phyloP scores from a whole-genome alignment of 2,888 invertebrate species.

The Tolmerus cingulatus region DNA sequence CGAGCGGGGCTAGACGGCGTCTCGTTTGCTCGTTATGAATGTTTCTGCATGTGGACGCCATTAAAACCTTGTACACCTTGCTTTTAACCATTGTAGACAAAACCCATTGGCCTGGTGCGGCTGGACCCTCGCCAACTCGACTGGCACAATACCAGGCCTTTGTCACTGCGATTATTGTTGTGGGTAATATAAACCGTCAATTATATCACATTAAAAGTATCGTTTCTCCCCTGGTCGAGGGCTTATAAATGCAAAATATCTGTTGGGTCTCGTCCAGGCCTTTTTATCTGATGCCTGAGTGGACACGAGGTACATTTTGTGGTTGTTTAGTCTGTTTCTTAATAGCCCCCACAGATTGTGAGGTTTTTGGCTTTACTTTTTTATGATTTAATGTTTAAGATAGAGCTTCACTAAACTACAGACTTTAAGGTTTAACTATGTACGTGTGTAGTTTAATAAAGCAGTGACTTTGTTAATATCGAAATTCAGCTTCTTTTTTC shows the following conservation, averaged over 20 bases:
- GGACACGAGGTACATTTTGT: neutral
- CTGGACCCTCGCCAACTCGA: neutral
- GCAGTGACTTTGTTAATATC: neutral
- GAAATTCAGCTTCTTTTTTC: too few species aligned
- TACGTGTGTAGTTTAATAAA: neutral
- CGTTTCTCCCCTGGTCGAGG: neutral
- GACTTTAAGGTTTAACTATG: neutral
- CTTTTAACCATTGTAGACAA: constrained; percentile 21
- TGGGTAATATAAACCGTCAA: constrained; percentile 37
- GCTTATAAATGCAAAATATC: constrained; percentile 24
- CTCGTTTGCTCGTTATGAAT: constrained; percentile 19
- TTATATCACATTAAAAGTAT: constrained; percentile 29
- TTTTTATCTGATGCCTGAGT: neutral
- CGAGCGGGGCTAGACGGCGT: constrained; percentile 8
- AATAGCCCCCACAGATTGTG: neutral
- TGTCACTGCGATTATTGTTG: constrained; percentile 26
- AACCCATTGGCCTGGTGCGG: neutral
- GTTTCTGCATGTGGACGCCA: neutral
- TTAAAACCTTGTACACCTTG: constrained; percentile 22
- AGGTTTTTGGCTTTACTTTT: neutral
- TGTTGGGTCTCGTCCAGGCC: neutral
- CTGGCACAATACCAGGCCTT: neutral
- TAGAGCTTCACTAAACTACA: neutral
- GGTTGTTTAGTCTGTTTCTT: neutral
- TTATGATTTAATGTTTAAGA: neutral